Evolutionary conservation across 2,113 vertebrate genomes (phyloP).

Genomic region (Melozone crissalis): DNA sequence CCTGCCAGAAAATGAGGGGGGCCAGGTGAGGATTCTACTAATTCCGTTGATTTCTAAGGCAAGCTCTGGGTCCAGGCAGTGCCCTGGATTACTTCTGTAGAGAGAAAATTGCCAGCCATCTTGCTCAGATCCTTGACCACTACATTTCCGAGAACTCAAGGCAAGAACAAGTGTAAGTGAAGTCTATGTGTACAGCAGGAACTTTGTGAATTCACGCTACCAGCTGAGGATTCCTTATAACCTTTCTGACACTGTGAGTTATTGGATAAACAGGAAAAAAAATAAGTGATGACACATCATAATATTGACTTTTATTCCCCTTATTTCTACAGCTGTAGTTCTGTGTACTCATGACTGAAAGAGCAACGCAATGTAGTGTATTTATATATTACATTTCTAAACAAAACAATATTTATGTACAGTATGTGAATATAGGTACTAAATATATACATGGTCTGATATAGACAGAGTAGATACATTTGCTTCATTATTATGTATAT

Average conservation of each 20-base stretch:
- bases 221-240: background rate
- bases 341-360: background rate
- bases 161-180: background rate
- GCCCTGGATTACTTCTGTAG: background rate
- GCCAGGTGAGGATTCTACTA: background rate
- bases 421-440: background rate
- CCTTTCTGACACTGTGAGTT: background rate
- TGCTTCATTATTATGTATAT: background rate
- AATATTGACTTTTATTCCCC: slow-evolving; percentile 13
- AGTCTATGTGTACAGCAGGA: background rate
- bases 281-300: background rate
- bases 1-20: rapidly evolving
- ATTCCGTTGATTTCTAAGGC: background rate
- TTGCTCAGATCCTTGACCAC: background rate
- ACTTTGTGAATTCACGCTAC: background rate
- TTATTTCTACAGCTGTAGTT: slow-evolving; percentile 24
- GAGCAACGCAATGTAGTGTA: background rate
- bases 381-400: background rate
- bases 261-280: slow-evolving; percentile 26
- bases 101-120: background rate
- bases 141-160: background rate
- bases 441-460: background rate
- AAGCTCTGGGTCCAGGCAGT: background rate
- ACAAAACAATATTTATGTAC: background rate
- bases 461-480: background rate